Base-by-base conservation (phyloP, 2,888 invertebrate genomes). In the Lumbricus terrestris region DNA sequence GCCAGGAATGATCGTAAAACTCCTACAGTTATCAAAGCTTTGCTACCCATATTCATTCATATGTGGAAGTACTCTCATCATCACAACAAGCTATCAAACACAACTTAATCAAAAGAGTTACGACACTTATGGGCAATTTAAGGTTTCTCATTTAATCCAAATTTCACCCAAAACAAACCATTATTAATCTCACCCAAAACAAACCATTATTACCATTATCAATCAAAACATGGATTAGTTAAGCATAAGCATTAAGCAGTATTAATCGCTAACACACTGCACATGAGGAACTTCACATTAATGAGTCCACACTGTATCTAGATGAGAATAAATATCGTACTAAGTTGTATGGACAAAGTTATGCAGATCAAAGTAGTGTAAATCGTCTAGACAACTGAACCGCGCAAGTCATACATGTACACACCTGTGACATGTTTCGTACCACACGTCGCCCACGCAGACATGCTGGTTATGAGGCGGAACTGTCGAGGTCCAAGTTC, bases 401-500 rank as follows among this genome's bases (percentile, higher is more conserved):
- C n/a, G 29, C 13, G n/a, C 29, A 29, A 69, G n/a, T n/a, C 1
- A 0, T 6, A 33, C n/a, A n/a, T n/a, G n/a, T n/a, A n/a, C n/a
- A n/a, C 23, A 90, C 90, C 91, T 89, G 82, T 37, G 3, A 88
- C 88, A 40, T 89, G 91, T 37, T 15, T 89, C 34, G 47, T 90
- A 29, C 91, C 91, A 89, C 91, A 91, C n/a, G 91, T 91, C 38
- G 97, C 97, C 98, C 98, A 98, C 93, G 98, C 97, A 16, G 97
- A 97, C 93, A 98, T 96, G 92, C 97, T 97, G 91, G 97, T 96
- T 93, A 98, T 96, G 40, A 97, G 96, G 92, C 96, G 96, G 94
- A 98, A 97, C 90, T 98, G 97, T 1, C 96, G 95, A 0, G 95
- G 95, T 82, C 92, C 91, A 34, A 95, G 93, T 29, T 94, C 93